Conservation (phyloP, 2,797 vertebrate species). For the Rhadinocentrus ornatus region DNA sequence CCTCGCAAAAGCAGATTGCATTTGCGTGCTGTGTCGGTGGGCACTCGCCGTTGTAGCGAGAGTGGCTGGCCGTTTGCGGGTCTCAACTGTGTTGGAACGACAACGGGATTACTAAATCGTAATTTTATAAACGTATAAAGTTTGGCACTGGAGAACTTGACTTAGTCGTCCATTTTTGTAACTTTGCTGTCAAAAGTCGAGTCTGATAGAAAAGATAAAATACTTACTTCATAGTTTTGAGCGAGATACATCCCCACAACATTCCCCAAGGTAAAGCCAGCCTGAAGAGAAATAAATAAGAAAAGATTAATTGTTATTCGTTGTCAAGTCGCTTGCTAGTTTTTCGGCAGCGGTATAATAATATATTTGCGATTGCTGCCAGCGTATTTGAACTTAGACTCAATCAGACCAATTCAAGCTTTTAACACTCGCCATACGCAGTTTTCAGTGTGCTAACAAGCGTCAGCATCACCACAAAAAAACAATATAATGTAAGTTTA, state of each 20-base stretch:
- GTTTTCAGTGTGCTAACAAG: constrained; percentile 26
- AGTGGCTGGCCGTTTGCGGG: no score
- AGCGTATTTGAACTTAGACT: neutral
- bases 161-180: no score
- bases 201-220: neutral
- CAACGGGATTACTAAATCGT: no score
- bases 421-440: neutral
- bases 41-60: no score
- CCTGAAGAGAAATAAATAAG: constrained; percentile 76
- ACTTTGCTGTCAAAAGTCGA: neutral
- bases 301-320: neutral
- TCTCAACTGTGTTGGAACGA: no score
- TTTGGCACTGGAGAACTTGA: neutral
- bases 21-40: no score
- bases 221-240: constrained; percentile 94
- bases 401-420: neutral
- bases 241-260: constrained; percentile 98
- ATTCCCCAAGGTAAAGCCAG: constrained; percentile 96
- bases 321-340: neutral
- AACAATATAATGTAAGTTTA: neutral
- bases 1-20: no score
- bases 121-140: no score
- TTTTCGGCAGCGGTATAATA: neutral
- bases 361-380: neutral
- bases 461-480: constrained; percentile 1